These are phyloP conservation scores for Drosophila busckii DNA, from an alignment of 1,140 invertebrate genomes.

Conservation along the genomic window DNA sequence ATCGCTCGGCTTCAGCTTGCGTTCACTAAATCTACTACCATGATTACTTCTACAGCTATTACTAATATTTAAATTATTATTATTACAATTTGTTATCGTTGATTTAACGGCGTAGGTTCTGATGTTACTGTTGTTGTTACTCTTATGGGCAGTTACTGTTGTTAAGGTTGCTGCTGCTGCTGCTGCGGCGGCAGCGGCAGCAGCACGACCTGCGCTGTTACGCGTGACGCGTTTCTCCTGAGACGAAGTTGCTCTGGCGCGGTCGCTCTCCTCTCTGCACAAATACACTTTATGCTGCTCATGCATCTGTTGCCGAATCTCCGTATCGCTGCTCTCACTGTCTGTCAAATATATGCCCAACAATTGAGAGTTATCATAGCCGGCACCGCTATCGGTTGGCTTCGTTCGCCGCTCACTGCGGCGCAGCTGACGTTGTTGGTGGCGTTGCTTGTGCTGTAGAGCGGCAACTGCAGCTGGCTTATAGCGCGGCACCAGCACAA, in stretches of 20 bases:
- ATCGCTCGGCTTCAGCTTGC: constrained; percentile 49
- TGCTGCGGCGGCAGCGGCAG: constrained; percentile 24
- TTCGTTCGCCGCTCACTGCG: constrained; percentile 59
- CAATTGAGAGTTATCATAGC: background rate
- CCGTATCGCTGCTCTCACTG: constrained; percentile 51
- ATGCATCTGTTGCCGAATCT: constrained; percentile 29
- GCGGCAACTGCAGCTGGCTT: constrained; percentile 54
- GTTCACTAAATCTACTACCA: constrained; percentile 64
- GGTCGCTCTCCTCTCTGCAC: constrained; percentile 6
- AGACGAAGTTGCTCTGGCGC: constrained; percentile 5
- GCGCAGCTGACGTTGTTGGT: constrained; percentile 48
- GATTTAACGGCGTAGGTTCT: constrained; percentile 41
- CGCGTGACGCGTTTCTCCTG: constrained; percentile 56
- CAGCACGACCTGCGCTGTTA: constrained; percentile 54
- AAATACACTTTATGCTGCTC: constrained; percentile 23
- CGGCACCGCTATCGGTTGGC: background rate
- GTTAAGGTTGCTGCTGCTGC: constrained; percentile 16
- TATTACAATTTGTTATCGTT: constrained; percentile 77
- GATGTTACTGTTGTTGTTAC: constrained; percentile 24
- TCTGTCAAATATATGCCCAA: constrained; percentile 38
- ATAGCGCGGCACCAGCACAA: constrained; percentile 55
- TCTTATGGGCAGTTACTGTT: constrained; percentile 53
- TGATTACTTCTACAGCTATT: constrained; percentile 69
- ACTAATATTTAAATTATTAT: constrained; percentile 72
- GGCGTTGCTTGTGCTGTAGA: constrained; percentile 27